Evolutionary conservation across 2,113 vertebrate genomes (phyloP), one percentile per base, ranked within the genome.

Genomic region (Sylvicapra grimmia): DNA sequence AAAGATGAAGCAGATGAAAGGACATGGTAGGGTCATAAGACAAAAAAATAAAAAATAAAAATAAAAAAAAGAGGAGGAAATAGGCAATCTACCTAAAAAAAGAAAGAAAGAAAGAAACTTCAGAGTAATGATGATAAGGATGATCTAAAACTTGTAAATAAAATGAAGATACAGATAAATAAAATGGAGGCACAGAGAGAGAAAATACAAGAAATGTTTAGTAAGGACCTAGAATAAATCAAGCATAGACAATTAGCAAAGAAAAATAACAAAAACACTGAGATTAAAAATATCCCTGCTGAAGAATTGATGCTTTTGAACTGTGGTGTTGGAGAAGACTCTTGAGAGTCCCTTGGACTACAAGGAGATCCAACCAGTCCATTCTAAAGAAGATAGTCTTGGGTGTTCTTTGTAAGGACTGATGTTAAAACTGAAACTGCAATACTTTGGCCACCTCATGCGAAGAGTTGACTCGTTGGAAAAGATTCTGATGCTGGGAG

Each of bases 41-140:
- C 33, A 68, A 68, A 68, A 18, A 68, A 4, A n/a, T 4, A 65
- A 68, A 61, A 68, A n/a, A n/a, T 47, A n/a, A n/a, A 47, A 47
- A 47, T 47, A 2, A 31, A 61, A 14, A 0, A 61, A n/a, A 19
- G 18, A 68, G 11, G 31, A 65, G 33, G 65, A 68, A 68, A 10
- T 5, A 68, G 65, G 18, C 8, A 68, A 68, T 36, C 18, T 36
- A 68, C 8, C 18, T 21, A 0, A 68, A 68, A 68, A 63, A n/a
- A 19, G 0, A 18, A n/a, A n/a, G 0, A 51, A 56, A 56, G 5
- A 54, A 18, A 6, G 6, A 54, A 36, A 5, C 8, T 2, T 68
- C 65, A 68, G 31, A 68, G 33, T 11, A 36, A 68, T 36, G 65
- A 68, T 19, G 19, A 2, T 21, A 68, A 68, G 33, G 33, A n/a